These are phyloP conservation scores for Coleophora flavipennella DNA, from an alignment of 2,888 invertebrate species.

Conservation along the genomic window DNA sequence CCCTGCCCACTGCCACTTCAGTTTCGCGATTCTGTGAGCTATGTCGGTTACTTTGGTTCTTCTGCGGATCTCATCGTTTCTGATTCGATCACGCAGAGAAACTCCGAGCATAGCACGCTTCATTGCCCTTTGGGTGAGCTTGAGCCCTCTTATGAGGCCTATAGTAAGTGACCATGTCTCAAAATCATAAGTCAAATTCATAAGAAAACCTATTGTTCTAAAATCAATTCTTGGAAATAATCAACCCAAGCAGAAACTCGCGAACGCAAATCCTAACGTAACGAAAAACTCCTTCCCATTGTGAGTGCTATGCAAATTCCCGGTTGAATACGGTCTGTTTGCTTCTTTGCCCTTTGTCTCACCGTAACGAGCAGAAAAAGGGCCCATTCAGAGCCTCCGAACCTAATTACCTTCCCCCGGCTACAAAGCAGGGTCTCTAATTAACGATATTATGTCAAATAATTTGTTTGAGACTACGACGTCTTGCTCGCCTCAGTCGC, in stretches of 20 bases:
- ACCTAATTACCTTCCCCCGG: constrained; percentile 66
- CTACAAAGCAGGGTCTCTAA: constrained; percentile 68
- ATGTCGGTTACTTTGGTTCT: too few species aligned
- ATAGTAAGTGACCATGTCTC: too few species aligned
- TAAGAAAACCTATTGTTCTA: too few species aligned
- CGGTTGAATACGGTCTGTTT: constrained; percentile 62
- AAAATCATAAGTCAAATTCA: too few species aligned
- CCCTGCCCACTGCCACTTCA: too few species aligned
- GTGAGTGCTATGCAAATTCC: constrained; percentile 54
- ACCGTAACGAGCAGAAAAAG: constrained; percentile 71
- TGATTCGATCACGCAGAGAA: too few species aligned
- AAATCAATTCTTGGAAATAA: too few species aligned
- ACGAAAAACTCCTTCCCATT: constrained; percentile 45
- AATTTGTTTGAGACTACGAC: constrained; percentile 67
- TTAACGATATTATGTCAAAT: constrained; percentile 73
- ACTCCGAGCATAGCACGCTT: too few species aligned
- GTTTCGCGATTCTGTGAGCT: too few species aligned
- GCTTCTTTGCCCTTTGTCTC: constrained; percentile 67
- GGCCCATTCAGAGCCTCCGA: constrained; percentile 68
- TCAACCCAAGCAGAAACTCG: constrained; percentile 23
- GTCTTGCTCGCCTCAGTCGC: constrained; percentile 55
- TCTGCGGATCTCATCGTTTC: too few species aligned
- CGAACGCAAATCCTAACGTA: constrained; percentile 12
- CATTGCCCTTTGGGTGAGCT: too few species aligned
- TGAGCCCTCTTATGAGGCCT: too few species aligned